phyloP scores from a whole-genome alignment of 2,888 invertebrate genomes.

The Augiades crinisus region DNA sequence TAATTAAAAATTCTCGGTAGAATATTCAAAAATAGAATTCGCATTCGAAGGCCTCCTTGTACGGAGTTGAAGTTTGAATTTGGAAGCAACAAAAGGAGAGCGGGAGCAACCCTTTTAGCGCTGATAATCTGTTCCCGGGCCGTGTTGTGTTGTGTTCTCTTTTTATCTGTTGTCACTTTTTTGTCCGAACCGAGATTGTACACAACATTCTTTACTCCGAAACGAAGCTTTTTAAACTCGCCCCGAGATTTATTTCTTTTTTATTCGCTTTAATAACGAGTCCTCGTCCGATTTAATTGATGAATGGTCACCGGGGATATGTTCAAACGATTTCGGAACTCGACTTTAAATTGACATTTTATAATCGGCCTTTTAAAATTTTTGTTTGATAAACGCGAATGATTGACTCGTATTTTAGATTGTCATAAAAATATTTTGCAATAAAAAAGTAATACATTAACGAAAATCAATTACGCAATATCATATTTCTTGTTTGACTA shows the following conservation, averaged over 20 bases:
- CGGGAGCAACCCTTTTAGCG: conserved; percentile 82
- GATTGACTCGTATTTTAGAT: conserved; percentile 3
- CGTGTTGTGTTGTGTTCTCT: conserved; percentile 69
- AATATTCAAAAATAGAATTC: conserved; percentile 82
- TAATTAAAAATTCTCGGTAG: conserved; percentile 82
- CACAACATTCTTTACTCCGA: conserved; percentile 81
- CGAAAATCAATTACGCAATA: too few species aligned
- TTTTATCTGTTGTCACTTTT: conserved; percentile 80
- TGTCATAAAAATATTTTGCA: not conserved
- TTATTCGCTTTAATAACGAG: conserved; percentile 72
- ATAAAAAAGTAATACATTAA: too few species aligned
- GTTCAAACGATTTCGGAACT: conserved; percentile 60
- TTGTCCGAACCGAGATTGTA: conserved; percentile 79
- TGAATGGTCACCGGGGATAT: conserved; percentile 71
- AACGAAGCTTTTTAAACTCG: conserved; percentile 78
- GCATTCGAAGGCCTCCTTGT: conserved; percentile 80
- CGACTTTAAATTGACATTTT: conserved; percentile 39
- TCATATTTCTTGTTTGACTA: not conserved
- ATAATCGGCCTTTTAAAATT: conserved; percentile 23
- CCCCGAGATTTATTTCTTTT: conserved; percentile 72
- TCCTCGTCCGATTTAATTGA: conserved; percentile 74
- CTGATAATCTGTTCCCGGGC: conserved; percentile 80
- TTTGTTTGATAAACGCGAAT: conserved; percentile 16
- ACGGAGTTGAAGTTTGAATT: conserved; percentile 78
- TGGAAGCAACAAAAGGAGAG: conserved; percentile 79